phyloP scores from a whole-genome alignment of 2,797 vertebrate genomes.

The Scomberomorus guttatus region DNA sequence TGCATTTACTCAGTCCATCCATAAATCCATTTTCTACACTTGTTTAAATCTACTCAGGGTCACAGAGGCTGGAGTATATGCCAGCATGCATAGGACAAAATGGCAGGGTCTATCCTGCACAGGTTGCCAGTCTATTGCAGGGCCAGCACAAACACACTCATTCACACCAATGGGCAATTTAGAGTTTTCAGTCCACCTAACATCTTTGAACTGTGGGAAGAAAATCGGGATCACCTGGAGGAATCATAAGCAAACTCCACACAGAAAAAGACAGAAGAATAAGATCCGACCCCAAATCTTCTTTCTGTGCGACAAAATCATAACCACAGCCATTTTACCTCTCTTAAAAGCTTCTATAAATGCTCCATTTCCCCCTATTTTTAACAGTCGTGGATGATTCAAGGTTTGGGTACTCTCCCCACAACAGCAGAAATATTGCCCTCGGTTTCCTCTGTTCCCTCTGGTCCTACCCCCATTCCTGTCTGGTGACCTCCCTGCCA shows the following conservation, averaged over 20 bases:
- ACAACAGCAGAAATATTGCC: constrained; percentile 31
- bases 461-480: constrained; percentile 25
- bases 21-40: constrained; percentile 14
- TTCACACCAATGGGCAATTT: not conserved
- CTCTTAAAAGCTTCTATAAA: no score
- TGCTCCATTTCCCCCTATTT: not conserved
- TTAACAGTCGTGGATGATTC: constrained; percentile 10
- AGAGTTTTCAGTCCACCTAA: no score
- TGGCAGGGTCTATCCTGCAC: not conserved
- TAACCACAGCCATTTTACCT: not conserved
- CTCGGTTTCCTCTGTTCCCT: constrained; percentile 33
- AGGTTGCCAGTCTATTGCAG: not conserved
- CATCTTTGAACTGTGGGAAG: no score
- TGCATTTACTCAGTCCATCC: not conserved
- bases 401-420: not conserved
- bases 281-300: not conserved
- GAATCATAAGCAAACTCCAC: not conserved
- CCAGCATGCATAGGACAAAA: not conserved
- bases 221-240: no score
- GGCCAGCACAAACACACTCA: not conserved
- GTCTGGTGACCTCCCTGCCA: constrained; percentile 47
- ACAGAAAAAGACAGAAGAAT: not conserved
- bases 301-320: not conserved
- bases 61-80: not conserved
- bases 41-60: constrained; percentile 3